Percentiles rank a stretch among this genome's conserved stretches.
Conservation (phyloP, 2,113 vertebrate species). For the Syngnathus typhle region DNA sequence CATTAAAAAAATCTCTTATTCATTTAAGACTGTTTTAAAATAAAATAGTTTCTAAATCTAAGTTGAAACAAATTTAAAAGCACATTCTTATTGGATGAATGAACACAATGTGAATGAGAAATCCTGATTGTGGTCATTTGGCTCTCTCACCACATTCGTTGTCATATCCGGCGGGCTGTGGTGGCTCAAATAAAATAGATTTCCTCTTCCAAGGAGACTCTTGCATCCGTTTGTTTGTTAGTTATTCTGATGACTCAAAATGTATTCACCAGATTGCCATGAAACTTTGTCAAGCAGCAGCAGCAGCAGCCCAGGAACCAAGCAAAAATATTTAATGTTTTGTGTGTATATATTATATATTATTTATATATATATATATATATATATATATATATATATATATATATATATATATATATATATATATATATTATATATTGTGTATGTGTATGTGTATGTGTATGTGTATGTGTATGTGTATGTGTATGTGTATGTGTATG, state of each 20-base stretch:
- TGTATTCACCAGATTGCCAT: not conserved
- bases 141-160: conserved; percentile 10
- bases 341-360: no score
- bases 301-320: no score
- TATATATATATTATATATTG: no score
- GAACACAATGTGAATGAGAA: conserved; percentile 37
- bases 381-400: no score
- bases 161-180: conserved; percentile 34
- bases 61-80: not conserved
- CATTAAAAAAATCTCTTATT: not conserved
- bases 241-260: not conserved
- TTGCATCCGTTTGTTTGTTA: not conserved
- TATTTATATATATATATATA: no score
- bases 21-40: not conserved
- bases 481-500: no score
- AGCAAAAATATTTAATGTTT: no score
- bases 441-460: no score
- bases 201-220: not conserved
- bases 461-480: no score
- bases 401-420: no score
- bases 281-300: not conserved
- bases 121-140: conserved; percentile 28
- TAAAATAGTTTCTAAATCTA: not conserved
- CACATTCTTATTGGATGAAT: conserved; percentile 34
- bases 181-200: not conserved